phyloP scores from a whole-genome alignment of 2,797 vertebrate genomes.

The Setipinna tenuifilis region DNA sequence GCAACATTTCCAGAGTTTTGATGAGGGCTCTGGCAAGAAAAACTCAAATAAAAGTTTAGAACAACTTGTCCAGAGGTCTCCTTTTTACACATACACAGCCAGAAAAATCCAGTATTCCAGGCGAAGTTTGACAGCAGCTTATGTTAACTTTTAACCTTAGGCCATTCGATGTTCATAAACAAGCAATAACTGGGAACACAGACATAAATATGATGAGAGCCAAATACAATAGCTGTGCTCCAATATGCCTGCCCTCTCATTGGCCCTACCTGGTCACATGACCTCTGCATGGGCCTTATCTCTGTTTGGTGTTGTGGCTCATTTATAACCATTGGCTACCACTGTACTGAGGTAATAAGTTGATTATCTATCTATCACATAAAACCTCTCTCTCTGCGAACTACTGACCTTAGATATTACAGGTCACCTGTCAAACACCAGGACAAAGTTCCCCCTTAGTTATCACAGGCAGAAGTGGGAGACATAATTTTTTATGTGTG shows the following conservation, averaged over 20 bases:
- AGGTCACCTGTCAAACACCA: background rate
- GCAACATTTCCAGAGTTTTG: no score
- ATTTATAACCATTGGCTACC: background rate
- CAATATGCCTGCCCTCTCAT: background rate
- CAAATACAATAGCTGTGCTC: background rate
- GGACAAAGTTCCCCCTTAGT: background rate
- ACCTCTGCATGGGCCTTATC: background rate
- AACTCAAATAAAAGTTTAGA: no score
- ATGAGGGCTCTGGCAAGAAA: no score
- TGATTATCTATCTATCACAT: background rate
- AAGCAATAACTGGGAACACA: background rate
- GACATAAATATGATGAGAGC: background rate
- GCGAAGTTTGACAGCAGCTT: background rate
- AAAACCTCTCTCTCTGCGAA: background rate
- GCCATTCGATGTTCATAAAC: background rate
- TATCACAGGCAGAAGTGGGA: background rate
- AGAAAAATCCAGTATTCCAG: no score
- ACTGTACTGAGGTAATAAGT: background rate
- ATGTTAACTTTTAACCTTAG: background rate
- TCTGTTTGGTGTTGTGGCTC: background rate
- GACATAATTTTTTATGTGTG: background rate
- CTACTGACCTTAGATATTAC: background rate
- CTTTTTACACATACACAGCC: no score
- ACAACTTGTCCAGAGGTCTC: no score
- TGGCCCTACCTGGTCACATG: background rate